Percentiles rank a stretch among this genome's conserved stretches.
Conservation (phyloP, 2,797 vertebrate species). For the Gymnoscopelus braueri region DNA sequence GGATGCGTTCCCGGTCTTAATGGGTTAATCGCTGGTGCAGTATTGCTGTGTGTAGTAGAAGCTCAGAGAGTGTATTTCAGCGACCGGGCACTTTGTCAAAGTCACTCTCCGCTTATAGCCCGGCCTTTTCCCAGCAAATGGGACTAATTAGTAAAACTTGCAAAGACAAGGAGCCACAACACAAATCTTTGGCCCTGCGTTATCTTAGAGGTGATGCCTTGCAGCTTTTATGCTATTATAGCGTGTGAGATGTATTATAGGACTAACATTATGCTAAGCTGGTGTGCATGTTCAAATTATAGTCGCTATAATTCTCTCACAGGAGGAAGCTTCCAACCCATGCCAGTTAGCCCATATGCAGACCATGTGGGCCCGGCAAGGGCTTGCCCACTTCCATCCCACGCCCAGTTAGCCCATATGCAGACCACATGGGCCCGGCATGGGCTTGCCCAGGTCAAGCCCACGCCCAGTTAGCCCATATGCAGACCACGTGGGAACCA, state of each 20-base stretch:
- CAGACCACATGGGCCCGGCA: too few relatives aligned
- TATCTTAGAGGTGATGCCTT: slow-evolving; percentile 37
- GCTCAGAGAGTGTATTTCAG: slow-evolving; percentile 63
- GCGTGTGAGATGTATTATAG: slow-evolving; percentile 30
- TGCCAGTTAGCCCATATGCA: too few relatives aligned
- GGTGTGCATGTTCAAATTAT: not conserved
- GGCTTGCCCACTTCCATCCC: too few relatives aligned
- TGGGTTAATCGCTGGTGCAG: slow-evolving; percentile 50
- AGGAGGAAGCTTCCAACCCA: not conserved
- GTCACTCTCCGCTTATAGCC: slow-evolving; percentile 64
- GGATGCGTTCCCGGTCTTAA: too few relatives aligned
- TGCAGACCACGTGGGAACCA: too few relatives aligned
- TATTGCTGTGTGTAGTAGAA: slow-evolving; percentile 52
- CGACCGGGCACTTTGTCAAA: slow-evolving; percentile 72
- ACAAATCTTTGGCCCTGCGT: slow-evolving; percentile 45
- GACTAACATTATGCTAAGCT: slow-evolving; percentile 50
- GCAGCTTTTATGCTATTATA: slow-evolving; percentile 2
- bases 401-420: too few relatives aligned
- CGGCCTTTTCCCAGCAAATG: slow-evolving; percentile 67
- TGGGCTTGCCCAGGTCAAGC: too few relatives aligned
- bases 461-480: too few relatives aligned
- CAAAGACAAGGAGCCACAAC: slow-evolving; percentile 57
- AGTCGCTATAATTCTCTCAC: not conserved
- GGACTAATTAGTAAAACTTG: slow-evolving; percentile 74
- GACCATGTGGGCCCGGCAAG: too few relatives aligned